phyloP scores from a whole-genome alignment of 1,140 invertebrate genomes.

The Drosophila malerkotliana region DNA sequence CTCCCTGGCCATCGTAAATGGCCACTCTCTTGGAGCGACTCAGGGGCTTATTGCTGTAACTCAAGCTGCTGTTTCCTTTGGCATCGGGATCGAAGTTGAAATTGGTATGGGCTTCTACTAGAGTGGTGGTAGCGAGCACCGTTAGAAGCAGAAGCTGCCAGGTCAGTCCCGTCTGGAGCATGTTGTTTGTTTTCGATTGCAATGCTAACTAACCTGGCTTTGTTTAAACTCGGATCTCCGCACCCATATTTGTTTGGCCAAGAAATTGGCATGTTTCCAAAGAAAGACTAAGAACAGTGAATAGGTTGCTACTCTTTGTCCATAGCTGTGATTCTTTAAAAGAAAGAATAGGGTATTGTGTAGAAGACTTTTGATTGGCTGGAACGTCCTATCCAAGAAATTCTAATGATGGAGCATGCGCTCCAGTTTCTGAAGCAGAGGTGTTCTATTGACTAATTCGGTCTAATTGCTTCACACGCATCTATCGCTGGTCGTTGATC shows the following conservation, averaged over 20 bases:
- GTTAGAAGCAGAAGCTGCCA: constrained; percentile 33
- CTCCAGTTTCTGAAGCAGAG: constrained; percentile 38
- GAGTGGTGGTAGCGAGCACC: constrained; percentile 4
- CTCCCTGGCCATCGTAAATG: constrained; percentile 68
- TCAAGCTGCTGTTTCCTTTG: constrained; percentile 9
- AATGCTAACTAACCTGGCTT: constrained; percentile 41
- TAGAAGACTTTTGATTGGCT: neutral
- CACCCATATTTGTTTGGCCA: constrained; percentile 52
- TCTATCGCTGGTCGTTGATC: constrained; percentile 45
- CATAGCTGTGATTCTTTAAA: neutral
- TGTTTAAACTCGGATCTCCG: constrained; percentile 10
- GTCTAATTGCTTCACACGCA: constrained; percentile 69
- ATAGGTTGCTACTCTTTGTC: neutral
- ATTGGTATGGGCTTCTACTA: constrained; percentile 21
- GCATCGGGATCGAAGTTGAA: neutral
- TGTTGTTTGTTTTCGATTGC: constrained; percentile 51
- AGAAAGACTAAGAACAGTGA: constrained; percentile 3
- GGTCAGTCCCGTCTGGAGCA: constrained; percentile 19
- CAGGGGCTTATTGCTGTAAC: neutral
- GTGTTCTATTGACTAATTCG: constrained; percentile 13
- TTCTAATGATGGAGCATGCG: constrained; percentile 24
- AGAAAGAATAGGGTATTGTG: neutral
- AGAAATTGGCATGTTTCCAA: constrained; percentile 43
- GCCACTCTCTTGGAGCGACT: constrained; percentile 62
- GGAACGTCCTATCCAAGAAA: neutral